Evolutionary conservation across 2,113 vertebrate species (phyloP), one percentile per base, ranked within the genome.

Genomic region (Trochalopteron elliotii): DNA sequence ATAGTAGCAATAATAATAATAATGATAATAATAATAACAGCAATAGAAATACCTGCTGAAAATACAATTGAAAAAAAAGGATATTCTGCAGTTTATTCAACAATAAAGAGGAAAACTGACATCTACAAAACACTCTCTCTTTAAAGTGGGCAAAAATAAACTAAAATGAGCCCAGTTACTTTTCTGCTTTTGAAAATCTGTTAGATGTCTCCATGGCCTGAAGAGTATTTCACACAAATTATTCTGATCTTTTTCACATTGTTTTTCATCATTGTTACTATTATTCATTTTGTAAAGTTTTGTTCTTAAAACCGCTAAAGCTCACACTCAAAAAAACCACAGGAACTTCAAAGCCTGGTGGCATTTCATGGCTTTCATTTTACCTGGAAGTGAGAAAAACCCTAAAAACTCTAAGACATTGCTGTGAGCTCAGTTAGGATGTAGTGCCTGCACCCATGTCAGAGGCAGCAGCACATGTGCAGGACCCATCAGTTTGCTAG

Each of bases 141-240:
- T 91, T 74, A 52, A 83, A 86, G 33, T n/a, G 21, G 4, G 11
- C 10, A 67, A 90, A 93, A 81, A 77, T 50, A 69, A 88, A 69
- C 31, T 50, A 55, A 77, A 88, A 86, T 39, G 11, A 90, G 24
- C 18, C 8, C 52, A 90, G 7, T 65, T 49, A 74, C 9, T 77
- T 86, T 77, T 83, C 57, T 80, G 40, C 85, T 70, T 83, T 59
- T 49, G 71, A 64, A 92, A 90, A 93, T 10, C 35, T 72, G 6
- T 79, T 85, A 77, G 60, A 50, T 20, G 8, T 8, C 14, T 11
- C 55, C 23, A 13, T 31, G 47, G 21, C 59, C 42, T 59, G n/a
- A 67, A 80, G 35, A 76, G 61, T 63, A 63, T 52, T 65, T 50
- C 19, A 56, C 9, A 50, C 20, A 77, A 77, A 24, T 74, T 50